Evolutionary conservation across 2,888 invertebrate species (phyloP).

Genomic region (Acleris cristana): DNA sequence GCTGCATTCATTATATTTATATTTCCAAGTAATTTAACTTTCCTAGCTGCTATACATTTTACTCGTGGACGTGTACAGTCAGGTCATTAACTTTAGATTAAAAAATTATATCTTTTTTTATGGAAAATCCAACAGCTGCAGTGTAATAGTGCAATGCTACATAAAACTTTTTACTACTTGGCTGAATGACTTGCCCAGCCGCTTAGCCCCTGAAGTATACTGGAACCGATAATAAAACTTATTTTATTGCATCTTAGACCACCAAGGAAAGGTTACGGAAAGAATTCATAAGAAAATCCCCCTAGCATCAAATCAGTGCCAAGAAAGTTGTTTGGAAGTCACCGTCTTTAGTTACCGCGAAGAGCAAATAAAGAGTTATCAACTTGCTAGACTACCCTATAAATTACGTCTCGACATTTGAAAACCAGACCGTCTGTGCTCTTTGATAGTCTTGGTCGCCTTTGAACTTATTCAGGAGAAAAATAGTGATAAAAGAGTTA

Average conservation of each 20-base stretch:
- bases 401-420: slow-evolving; percentile 42
- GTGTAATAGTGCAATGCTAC: slow-evolving; percentile 20
- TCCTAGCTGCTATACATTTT: too few relatives aligned
- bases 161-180: slow-evolving; percentile 35
- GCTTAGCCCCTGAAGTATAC: slow-evolving; percentile 23
- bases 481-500: slow-evolving; percentile 6
- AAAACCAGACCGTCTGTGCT: slow-evolving; percentile 11
- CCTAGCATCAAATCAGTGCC: not conserved
- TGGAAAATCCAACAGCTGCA: too few relatives aligned
- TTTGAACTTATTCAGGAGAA: slow-evolving; percentile 12
- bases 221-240: slow-evolving; percentile 24
- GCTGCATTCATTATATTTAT: too few relatives aligned
- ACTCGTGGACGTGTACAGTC: too few relatives aligned
- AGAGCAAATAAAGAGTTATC: slow-evolving; percentile 50
- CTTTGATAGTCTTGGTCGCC: slow-evolving; percentile 17
- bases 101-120: too few relatives aligned
- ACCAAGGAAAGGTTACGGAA: slow-evolving; percentile 25
- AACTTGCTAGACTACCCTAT: slow-evolving; percentile 46
- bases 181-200: slow-evolving; percentile 25
- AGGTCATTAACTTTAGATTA: too few relatives aligned
- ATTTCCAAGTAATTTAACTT: too few relatives aligned
- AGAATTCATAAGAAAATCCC: slow-evolving; percentile 1
- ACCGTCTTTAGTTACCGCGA: slow-evolving; percentile 4
- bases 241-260: slow-evolving; percentile 29
- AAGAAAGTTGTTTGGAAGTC: too few relatives aligned